Evolutionary conservation across 2,888 invertebrate genomes (phyloP).

Genomic region (Notodonta dromedarius): DNA sequence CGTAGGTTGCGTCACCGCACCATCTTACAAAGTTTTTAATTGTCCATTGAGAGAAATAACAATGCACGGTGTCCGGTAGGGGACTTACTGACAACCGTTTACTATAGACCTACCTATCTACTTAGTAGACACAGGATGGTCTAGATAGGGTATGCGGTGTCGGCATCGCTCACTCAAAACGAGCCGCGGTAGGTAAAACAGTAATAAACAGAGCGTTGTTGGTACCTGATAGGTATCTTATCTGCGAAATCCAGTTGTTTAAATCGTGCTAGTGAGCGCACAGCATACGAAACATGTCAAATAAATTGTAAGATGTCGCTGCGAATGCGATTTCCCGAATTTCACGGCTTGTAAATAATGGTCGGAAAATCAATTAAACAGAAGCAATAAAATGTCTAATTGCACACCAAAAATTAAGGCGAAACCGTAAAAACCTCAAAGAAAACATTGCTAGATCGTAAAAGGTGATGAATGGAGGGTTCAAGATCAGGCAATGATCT

Average conservation of each 20-base stretch:
- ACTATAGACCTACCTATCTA: conserved; percentile 3
- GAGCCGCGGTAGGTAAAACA: too few relatives aligned
- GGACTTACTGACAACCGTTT: conserved; percentile 1
- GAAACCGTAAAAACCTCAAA: conserved; percentile 74
- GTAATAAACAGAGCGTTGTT: too few relatives aligned
- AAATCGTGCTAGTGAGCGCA: conserved; percentile 8
- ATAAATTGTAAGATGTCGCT: conserved; percentile 35
- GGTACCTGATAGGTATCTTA: too few relatives aligned
- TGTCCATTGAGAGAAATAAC: background rate
- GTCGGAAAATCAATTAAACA: conserved; percentile 56
- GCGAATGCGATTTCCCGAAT: conserved; percentile 38
- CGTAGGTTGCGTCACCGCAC: background rate
- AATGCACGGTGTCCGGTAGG: background rate
- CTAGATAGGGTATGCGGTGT: conserved; percentile 10
- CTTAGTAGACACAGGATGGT: conserved; percentile 19
- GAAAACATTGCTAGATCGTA: conserved; percentile 66
- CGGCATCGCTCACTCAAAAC: conserved; percentile 13
- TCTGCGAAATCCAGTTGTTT: conserved; percentile 12
- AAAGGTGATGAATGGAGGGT: conserved; percentile 78
- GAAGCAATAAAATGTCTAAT: conserved; percentile 61
- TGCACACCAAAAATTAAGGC: conserved; percentile 70
- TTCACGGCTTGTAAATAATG: conserved; percentile 47
- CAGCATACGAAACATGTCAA: conserved; percentile 33
- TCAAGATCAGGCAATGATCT: conserved; percentile 68
- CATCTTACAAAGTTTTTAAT: background rate